Base-by-base conservation (phyloP, 2,888 invertebrate species). In the Stegophylla sp. region DNA sequence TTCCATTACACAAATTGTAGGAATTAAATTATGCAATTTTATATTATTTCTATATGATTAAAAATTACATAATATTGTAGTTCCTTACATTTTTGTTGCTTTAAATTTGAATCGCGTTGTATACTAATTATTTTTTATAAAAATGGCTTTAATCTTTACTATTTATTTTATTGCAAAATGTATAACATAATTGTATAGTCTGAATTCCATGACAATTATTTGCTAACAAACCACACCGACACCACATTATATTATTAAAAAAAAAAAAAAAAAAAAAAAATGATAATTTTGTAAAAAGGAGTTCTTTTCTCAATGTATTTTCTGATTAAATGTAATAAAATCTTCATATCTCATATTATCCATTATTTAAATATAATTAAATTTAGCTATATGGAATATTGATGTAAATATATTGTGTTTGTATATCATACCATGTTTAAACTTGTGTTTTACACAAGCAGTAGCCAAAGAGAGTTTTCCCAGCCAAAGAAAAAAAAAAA, bases 341-440 rank as follows among this genome's bases (percentile, higher is more conserved):
- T 64, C 15, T 79, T 79, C 79, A 71, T 79, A 63, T 79, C 61
- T 71, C 34, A 59, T 56, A 77, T 76, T 48, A 67, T 34, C 28
- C 71, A 79, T 79, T 51, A 26, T 48, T 48, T 59, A 79, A 71
- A 63, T 77, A 63, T 77, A 61, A 17, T 61, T 71, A 51, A 79
- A 63, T 71, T 51, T 69, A 79, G 69, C 0, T 3, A 26, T 66
- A 76, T 41, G 17, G n/a, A 76, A 53, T 66, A 43, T 53, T 26
- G 64, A 66, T 76, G 64, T 76, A 76, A 53, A 76, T 74, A 76
- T 26, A 75, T 72, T 43, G 41, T 53, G 53, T 64, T 74, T 74
- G 61, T 75, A 51, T n/a, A 43, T 66, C 66, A 26, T 76, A 53
- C 10, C 17, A 64, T 64, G 51, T 75, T 75, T 17, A 15, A 26